Conservation (phyloP, 2,797 vertebrate genomes). For the Megalops cyprinoides region DNA sequence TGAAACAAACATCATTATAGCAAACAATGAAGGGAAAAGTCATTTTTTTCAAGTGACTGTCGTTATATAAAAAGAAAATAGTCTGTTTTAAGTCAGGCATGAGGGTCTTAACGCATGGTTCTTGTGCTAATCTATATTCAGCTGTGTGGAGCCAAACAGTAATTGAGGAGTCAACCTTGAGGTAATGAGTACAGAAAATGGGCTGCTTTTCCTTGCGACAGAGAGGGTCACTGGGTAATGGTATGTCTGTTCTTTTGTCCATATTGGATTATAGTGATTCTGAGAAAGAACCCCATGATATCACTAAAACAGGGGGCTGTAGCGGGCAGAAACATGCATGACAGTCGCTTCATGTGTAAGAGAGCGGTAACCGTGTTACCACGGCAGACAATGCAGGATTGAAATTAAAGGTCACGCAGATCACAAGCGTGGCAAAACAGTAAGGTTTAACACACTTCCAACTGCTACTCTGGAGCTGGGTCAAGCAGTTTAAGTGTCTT, state of each 20-base stretch:
- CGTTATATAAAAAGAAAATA: no score
- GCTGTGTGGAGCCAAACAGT: not conserved
- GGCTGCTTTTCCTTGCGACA: not conserved
- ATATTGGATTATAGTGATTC: constrained; percentile 48
- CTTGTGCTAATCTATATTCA: no score
- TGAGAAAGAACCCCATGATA: constrained; percentile 23
- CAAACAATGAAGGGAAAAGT: no score
- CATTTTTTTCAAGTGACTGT: no score
- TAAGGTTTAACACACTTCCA: no score
- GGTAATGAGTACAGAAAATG: not conserved
- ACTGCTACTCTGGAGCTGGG: not conserved
- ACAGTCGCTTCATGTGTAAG: constrained; percentile 58
- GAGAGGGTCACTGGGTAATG: not conserved
- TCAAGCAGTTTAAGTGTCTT: not conserved
- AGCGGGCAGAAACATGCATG: constrained; percentile 57
- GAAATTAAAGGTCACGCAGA: not conserved
- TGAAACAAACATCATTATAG: no score
- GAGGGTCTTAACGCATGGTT: no score
- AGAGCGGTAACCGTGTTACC: constrained; percentile 49
- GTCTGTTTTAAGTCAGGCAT: no score
- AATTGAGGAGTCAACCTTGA: not conserved
- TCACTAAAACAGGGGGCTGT: not conserved
- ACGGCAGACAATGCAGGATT: not conserved
- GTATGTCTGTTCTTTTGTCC: constrained; percentile 45
- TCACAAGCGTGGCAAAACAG: not conserved